phyloP scores from a whole-genome alignment of 1,140 invertebrate genomes.

The Conus betulinus region DNA sequence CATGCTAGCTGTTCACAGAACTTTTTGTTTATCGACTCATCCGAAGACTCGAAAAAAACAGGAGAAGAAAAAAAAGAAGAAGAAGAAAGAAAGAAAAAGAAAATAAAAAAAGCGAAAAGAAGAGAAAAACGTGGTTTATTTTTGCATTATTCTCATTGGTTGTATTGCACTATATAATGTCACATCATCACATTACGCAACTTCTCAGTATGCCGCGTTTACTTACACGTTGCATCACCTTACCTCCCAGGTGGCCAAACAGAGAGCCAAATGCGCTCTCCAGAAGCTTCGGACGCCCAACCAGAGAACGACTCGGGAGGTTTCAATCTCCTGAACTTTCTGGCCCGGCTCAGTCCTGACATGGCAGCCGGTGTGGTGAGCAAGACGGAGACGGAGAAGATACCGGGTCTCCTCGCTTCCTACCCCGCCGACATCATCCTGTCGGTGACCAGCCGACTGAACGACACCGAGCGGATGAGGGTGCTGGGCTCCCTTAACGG shows the following conservation, averaged over 20 bases:
- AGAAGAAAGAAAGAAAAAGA: too few relatives aligned
- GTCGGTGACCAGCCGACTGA: not conserved
- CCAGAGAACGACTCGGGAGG: not conserved
- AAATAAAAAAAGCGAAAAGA: too few relatives aligned
- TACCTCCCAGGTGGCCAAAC: not conserved
- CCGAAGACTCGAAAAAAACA: too few relatives aligned
- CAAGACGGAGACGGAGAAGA: not conserved
- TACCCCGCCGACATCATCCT: not conserved
- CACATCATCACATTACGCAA: too few relatives aligned
- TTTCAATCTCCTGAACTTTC: not conserved
- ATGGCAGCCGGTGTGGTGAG: not conserved
- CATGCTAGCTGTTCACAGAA: too few relatives aligned
- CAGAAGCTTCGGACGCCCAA: not conserved
- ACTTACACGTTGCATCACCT: not conserved
- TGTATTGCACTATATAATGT: too few relatives aligned
- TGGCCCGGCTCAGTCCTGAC: not conserved
- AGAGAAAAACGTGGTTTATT: too few relatives aligned
- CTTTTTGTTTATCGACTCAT: too few relatives aligned
- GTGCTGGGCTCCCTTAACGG: conserved; percentile 11
- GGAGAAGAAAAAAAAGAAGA: too few relatives aligned
- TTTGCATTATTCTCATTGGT: too few relatives aligned
- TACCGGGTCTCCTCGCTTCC: not conserved
- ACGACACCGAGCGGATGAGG: not conserved
- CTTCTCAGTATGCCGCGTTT: too few relatives aligned
- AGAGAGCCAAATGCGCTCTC: not conserved